phyloP scores from a whole-genome alignment of 2,797 vertebrate genomes.

The Dromococcyx pavoninus region DNA sequence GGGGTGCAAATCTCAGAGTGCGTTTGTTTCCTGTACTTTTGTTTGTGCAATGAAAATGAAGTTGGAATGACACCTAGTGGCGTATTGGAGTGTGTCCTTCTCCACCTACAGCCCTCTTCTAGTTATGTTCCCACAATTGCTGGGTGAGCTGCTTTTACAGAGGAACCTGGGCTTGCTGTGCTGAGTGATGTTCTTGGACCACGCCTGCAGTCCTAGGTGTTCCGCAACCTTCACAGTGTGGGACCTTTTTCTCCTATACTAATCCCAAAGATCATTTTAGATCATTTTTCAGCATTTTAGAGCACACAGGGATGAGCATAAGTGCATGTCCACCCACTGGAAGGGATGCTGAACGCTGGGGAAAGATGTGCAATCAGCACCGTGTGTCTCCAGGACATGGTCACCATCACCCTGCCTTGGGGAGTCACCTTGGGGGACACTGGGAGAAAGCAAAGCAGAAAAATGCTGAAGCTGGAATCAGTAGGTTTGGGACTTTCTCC shows the following conservation, averaged over 20 bases:
- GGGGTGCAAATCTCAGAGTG: neutral
- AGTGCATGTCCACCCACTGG: rapidly evolving
- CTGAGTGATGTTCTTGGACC: neutral
- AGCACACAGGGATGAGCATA: rapidly evolving
- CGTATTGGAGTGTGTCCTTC: neutral
- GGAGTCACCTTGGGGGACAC: neutral
- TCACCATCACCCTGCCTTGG: neutral
- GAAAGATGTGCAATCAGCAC: no score
- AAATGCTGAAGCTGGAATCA: neutral
- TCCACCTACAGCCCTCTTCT: neutral
- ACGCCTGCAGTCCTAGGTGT: neutral
- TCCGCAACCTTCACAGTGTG: neutral
- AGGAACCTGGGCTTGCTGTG: neutral
- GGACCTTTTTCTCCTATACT: neutral
- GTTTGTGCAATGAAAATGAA: neutral
- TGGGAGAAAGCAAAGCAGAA: neutral
- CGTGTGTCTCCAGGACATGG: neutral
- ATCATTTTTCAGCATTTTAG: neutral
- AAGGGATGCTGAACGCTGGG: neutral
- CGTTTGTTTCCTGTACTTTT: neutral
- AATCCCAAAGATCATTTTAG: neutral
- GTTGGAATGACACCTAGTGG: slow-evolving; percentile 57
- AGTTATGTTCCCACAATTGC: rapidly evolving
- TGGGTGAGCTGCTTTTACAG: neutral
- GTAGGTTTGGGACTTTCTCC: neutral